Evolutionary conservation across 2,113 vertebrate genomes (phyloP), one percentile per base, ranked within the genome.

Genomic region (Nothoprocta perdicaria): DNA sequence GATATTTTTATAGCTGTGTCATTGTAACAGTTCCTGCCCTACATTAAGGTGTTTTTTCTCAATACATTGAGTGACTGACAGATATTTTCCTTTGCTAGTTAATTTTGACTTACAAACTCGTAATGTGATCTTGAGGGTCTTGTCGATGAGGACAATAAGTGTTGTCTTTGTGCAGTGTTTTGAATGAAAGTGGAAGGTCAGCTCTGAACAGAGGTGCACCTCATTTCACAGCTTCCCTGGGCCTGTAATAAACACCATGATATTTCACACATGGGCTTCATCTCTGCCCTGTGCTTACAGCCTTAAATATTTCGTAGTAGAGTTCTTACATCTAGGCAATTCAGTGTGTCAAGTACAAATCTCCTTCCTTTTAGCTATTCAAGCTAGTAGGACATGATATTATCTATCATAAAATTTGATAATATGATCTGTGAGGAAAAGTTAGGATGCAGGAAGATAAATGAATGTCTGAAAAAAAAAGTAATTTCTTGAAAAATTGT

Each of bases 331-430:
- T 12, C 48, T 4, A 48, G 48, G 48, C 48, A 23, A 48, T 48
- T 48, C 78, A 68, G 22, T 61, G 60, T 82, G 74, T 91, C 79
- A 88, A 82, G 50, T 86, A 94, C 91, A 94, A 90, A 89, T 95
- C 57, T 93, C 71, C 82, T 95, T 66, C 63, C 27, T 94, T 89
- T 89, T 46, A 85, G 57, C 53, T 92, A 41, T 63, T 93, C 92
- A 35, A 55, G 6, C 15, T 80, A 88, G 10, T 2, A 38, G 61
- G 23, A 69, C 41, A 18, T 80, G 92, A 92, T 17, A 15, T 23
- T 23, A 27, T 53, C n/a, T 66, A 53, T 85, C 88, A 81, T 16
- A 18, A 73, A 67, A 61, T 92, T 84, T 55, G 7, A 48, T 92
- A 86, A 80, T 18, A n/a, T 67, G 57, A 74, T 68, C 53, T 79